These are phyloP conservation scores for Steinernema carpocapsae DNA, from an alignment of 2,888 invertebrate genomes.

Conservation along the genomic window DNA sequence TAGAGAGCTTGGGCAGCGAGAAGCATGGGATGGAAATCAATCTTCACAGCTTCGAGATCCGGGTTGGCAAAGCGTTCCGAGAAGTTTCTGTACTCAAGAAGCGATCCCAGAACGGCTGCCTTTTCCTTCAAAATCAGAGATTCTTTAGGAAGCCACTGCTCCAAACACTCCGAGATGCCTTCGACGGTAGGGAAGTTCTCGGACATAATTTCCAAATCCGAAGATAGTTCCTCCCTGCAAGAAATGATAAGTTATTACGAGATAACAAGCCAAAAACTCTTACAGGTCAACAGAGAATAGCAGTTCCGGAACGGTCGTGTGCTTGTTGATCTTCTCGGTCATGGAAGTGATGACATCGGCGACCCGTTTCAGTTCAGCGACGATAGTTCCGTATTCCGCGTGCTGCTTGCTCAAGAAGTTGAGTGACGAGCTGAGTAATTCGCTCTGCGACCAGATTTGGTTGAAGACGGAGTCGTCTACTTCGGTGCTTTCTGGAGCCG, in stretches of 20 bases:
- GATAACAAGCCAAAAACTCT: background rate
- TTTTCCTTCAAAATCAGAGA: background rate
- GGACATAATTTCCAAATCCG: conserved; percentile 21
- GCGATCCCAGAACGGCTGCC: background rate
- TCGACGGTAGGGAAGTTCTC: conserved; percentile 24
- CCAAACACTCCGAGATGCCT: background rate
- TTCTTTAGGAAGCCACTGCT: conserved; percentile 16
- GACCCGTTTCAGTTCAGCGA: background rate
- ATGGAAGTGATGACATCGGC: background rate
- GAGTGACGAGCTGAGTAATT: background rate
- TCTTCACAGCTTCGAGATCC: background rate
- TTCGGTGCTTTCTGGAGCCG: background rate
- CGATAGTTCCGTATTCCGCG: conserved; percentile 8
- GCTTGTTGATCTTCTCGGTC: background rate
- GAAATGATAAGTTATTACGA: background rate
- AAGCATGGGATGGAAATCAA: background rate
- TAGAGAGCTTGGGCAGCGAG: conserved; percentile 9
- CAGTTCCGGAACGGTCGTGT: background rate
- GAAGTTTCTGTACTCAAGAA: background rate
- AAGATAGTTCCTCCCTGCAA: conserved; percentile 25
- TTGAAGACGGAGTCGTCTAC: conserved; percentile 1
- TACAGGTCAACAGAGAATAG: conserved; percentile 21
- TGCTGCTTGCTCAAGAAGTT: conserved; percentile 6
- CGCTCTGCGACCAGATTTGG: conserved; percentile 5
- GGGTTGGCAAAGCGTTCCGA: background rate